A percentile compares a stretch with the other conserved stretches of the same genome.
Evolutionary conservation across 2,113 vertebrate genomes (phyloP).

Genomic region (Colistium nudipinnis): DNA sequence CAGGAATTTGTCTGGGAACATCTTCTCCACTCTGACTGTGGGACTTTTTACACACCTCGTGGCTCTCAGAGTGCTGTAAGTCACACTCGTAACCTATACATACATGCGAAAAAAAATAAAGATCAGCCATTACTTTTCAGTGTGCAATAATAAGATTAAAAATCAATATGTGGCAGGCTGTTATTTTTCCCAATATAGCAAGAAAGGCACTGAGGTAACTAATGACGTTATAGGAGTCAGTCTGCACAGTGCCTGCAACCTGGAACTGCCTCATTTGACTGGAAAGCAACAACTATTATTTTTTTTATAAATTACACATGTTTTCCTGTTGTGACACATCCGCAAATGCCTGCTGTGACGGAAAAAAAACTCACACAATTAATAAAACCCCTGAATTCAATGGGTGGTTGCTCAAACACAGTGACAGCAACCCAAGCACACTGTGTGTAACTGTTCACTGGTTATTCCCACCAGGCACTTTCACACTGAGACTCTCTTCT

Average conservation of each 20-base stretch:
- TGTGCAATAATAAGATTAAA: neutral
- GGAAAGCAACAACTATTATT: neutral
- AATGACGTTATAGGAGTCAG: constrained; percentile 23
- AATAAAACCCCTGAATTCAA: neutral
- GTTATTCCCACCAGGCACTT: constrained; percentile 82
- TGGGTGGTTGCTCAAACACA: neutral
- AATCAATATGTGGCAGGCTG: neutral
- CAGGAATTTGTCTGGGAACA: constrained; percentile 92
- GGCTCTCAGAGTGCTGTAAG: constrained; percentile 89
- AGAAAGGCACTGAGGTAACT: constrained; percentile 4
- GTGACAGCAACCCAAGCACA: neutral
- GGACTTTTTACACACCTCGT: constrained; percentile 87
- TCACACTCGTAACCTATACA: constrained; percentile 3
- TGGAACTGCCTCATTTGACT: neutral
- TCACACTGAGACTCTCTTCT: constrained; percentile 87
- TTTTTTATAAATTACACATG: neutral
- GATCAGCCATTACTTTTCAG: neutral
- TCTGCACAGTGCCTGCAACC: neutral
- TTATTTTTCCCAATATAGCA: neutral
- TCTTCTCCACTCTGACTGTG: constrained; percentile 88
- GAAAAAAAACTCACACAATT: neutral
- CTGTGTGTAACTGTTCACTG: neutral
- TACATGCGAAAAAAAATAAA: neutral
- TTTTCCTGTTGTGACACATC: neutral
- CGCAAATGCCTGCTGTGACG: neutral